Percentiles rank a stretch among this genome's conserved stretches.
Conservation (phyloP, 2,797 vertebrate genomes). For the Smutsia gigantea region DNA sequence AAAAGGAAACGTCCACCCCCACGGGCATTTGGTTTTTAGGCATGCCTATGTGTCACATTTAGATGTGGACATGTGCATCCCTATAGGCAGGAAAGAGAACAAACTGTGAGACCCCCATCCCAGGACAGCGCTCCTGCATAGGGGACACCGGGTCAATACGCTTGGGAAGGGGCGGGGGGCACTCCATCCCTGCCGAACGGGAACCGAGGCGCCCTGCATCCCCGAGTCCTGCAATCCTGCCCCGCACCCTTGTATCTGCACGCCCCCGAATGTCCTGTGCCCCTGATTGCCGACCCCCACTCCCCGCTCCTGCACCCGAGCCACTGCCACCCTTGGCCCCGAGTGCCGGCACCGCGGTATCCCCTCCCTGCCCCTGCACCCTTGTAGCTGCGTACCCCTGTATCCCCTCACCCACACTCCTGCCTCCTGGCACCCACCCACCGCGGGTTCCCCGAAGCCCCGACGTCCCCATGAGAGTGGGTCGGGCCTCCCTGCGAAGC, state of each 20-base stretch:
- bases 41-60: neutral
- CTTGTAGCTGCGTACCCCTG: neutral
- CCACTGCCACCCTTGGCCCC: no score
- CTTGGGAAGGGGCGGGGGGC: neutral
- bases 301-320: neutral
- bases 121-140: no score
- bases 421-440: neutral
- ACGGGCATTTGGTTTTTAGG: neutral
- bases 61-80: no score
- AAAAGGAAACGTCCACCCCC: neutral
- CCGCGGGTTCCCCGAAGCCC: rapidly evolving
- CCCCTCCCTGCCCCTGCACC: neutral
- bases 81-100: neutral
- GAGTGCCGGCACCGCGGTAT: neutral
- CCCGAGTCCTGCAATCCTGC: no score
- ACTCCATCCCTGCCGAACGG: no score
- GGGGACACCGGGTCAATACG: no score
- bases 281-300: neutral
- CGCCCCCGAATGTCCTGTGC: neutral
- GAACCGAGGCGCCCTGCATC: neutral
- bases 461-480: no score
- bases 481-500: no score
- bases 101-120: neutral
- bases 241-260: neutral
- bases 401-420: neutral